Evolutionary conservation across 2,888 invertebrate genomes (phyloP).

Genomic region (Microctonus aethiopoides): DNA sequence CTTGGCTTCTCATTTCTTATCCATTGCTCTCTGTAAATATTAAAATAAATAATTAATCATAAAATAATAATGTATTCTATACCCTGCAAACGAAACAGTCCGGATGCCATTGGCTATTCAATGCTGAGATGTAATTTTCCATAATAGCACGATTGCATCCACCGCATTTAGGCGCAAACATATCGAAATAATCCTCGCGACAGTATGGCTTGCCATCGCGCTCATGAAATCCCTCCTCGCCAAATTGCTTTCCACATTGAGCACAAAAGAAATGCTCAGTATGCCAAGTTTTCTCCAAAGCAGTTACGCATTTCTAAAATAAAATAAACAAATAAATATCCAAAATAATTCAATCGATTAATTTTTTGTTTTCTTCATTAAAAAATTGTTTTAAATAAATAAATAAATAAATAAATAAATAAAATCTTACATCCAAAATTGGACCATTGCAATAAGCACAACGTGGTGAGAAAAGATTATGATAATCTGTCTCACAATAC

Average conservation of each 20-base stretch:
- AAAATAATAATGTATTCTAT: slow-evolving; percentile 64
- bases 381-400: slow-evolving; percentile 5
- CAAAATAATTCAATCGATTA: not conserved
- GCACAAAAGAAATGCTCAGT: slow-evolving; percentile 99
- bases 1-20: not conserved
- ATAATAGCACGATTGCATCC: slow-evolving; percentile 96
- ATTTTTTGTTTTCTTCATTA: not conserved
- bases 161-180: slow-evolving; percentile 98
- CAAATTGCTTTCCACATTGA: slow-evolving; percentile 96
- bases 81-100: slow-evolving; percentile 99
- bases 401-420: not conserved
- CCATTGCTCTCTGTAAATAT: slow-evolving; percentile 22
- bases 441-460: slow-evolving; percentile 99
- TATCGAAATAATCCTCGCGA: slow-evolving; percentile 94
- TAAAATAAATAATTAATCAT: slow-evolving; percentile 2
- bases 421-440: slow-evolving; percentile 89
- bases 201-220: slow-evolving; percentile 96
- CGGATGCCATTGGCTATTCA: slow-evolving; percentile 98
- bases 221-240: slow-evolving; percentile 98
- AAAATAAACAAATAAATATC: slow-evolving; percentile 26
- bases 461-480: slow-evolving; percentile 97
- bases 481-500: slow-evolving; percentile 98
- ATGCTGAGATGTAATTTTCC: slow-evolving; percentile 97
- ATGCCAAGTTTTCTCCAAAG: slow-evolving; percentile 97
- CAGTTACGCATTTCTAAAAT: slow-evolving; percentile 96